Conservation (phyloP, 1,140 invertebrate genomes). For the Nasonia longicornis region DNA sequence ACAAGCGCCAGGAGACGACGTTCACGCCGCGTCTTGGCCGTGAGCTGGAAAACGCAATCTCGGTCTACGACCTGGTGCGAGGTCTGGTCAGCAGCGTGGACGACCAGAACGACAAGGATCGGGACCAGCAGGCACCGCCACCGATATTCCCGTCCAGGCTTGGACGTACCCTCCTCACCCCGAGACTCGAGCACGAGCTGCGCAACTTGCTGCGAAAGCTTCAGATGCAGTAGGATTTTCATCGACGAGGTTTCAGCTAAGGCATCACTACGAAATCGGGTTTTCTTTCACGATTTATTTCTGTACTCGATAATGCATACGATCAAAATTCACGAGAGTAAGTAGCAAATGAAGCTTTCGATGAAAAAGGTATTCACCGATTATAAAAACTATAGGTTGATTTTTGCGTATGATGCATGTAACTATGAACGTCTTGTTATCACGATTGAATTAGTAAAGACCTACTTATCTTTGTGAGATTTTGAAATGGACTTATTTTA, state of each 20-base stretch:
- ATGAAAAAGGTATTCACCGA: too few relatives aligned
- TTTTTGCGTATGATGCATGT: too few relatives aligned
- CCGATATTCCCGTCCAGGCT: slow-evolving; percentile 20
- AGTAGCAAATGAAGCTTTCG: too few relatives aligned
- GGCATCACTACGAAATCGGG: too few relatives aligned
- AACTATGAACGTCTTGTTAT: too few relatives aligned
- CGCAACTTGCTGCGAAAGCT: slow-evolving; percentile 21
- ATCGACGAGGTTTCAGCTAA: neutral
- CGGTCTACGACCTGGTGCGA: neutral
- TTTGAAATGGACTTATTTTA: too few relatives aligned
- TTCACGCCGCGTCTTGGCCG: slow-evolving; percentile 61
- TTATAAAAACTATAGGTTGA: too few relatives aligned
- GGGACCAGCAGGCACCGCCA: slow-evolving; percentile 6
- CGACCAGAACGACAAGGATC: neutral
- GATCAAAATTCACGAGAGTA: too few relatives aligned
- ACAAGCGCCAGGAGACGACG: slow-evolving; percentile 53
- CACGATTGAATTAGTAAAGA: too few relatives aligned
- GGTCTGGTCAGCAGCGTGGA: slow-evolving; percentile 23
- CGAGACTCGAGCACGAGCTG: slow-evolving; percentile 18
- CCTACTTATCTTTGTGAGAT: too few relatives aligned
- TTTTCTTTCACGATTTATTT: too few relatives aligned
- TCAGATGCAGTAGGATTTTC: neutral
- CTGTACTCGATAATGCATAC: too few relatives aligned
- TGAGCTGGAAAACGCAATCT: slow-evolving; percentile 49
- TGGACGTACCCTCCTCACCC: neutral